These are phyloP conservation scores for Spilosoma lubricipeda DNA, from an alignment of 2,888 invertebrate species.

Conservation along the genomic window DNA sequence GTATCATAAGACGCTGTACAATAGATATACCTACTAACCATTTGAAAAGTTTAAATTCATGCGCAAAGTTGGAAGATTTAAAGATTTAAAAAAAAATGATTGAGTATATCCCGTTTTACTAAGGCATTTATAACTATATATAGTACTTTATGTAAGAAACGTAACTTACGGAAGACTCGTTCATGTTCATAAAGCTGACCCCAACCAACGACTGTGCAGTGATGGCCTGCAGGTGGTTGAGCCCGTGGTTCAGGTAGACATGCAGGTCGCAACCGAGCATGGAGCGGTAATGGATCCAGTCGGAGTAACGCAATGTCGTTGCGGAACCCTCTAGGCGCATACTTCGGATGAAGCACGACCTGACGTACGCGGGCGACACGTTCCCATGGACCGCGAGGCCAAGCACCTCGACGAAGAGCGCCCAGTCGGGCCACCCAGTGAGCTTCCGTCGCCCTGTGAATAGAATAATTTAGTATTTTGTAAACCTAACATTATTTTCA, in stretches of 20 bases:
- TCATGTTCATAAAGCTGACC: slow-evolving; percentile 93
- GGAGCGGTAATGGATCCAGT: slow-evolving; percentile 86
- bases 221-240: slow-evolving; percentile 87
- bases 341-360: slow-evolving; percentile 90
- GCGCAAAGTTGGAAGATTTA: not conserved
- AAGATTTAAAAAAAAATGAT: too few relatives aligned
- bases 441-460: slow-evolving; percentile 88
- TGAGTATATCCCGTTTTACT: not conserved
- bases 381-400: slow-evolving; percentile 92
- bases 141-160: too few relatives aligned
- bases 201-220: slow-evolving; percentile 93
- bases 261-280: slow-evolving; percentile 79
- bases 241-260: slow-evolving; percentile 86
- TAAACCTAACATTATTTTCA: not conserved
- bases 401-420: slow-evolving; percentile 89
- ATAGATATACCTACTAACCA: not conserved
- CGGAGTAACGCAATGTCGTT: slow-evolving; percentile 92
- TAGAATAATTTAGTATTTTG: not conserved
- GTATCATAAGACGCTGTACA: not conserved
- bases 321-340: slow-evolving; percentile 91
- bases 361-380: slow-evolving; percentile 88
- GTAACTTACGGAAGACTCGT: slow-evolving; percentile 91
- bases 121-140: too few relatives aligned
- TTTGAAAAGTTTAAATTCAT: not conserved
- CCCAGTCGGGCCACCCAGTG: slow-evolving; percentile 94